Base-by-base conservation (phyloP, 2,888 invertebrate genomes). In the Ophion costatus region DNA sequence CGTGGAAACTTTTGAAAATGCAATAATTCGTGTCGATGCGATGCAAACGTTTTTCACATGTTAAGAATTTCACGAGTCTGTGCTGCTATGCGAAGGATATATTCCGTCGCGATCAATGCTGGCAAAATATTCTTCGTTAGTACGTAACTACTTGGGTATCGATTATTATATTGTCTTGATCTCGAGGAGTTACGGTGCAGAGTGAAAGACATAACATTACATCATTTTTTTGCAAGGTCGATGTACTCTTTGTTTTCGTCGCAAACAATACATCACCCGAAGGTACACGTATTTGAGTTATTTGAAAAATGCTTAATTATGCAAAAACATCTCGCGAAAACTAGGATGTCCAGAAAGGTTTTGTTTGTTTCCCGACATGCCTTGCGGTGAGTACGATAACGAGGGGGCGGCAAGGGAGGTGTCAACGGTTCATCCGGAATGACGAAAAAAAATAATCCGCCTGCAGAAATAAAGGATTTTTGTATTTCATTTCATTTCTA, bases 51-150 rank as follows among this genome's bases (percentile, higher is more conserved):
- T 24, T n/a, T 67, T 11, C 70, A 38, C 38, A 1, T 38, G 64
- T 57, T 57, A 75, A 81, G 78, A 81, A 86, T 84, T 86, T 73
- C 85, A 61, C 61, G 42, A n/a, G 59, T 64, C 57, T n/a, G 64
- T 74, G 38, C 70, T 78, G 66, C 57, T 64, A 24, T 29, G 20
- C 38, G 7, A 6, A 38, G 38, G 38, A 1, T 38, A 1, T 38
- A 7, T 9, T 38, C 38, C 6, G 38, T 9, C 38, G 9, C 38
- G 38, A 38, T 9, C 38, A 38, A 1, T 6, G 38, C 38, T 38
- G 9, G 38, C 7, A 38, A 38, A 38, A 38, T 38, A 38, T 38
- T 33, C 2, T 33, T 38, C 38, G 38, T 38, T 7, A 38, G 7
- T 7, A 38, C 38, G 51, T 51, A 17, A 51, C 17, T 45, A 45